phyloP scores from a whole-genome alignment of 2,888 invertebrate genomes.

The Odontocerum albicorne region DNA sequence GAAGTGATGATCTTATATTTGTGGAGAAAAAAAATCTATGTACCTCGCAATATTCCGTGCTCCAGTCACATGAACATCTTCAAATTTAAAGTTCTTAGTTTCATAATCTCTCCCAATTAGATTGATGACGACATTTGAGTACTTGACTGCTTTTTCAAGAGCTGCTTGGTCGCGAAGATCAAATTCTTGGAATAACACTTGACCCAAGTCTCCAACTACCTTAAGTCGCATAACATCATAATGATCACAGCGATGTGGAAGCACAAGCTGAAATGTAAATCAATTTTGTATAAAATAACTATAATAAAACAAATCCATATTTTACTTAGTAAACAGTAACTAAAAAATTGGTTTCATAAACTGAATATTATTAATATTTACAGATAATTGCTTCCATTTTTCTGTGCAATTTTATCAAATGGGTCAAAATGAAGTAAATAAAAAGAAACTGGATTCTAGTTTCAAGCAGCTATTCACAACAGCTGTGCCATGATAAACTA shows the following conservation, averaged over 20 bases:
- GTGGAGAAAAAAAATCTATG: too few relatives aligned
- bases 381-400: too few relatives aligned
- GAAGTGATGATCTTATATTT: too few relatives aligned
- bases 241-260: conserved; percentile 89
- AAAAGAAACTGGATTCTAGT: too few relatives aligned
- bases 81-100: conserved; percentile 84
- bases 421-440: too few relatives aligned
- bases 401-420: too few relatives aligned
- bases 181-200: conserved; percentile 87
- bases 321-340: not conserved
- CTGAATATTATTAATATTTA: too few relatives aligned
- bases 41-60: conserved; percentile 80
- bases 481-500: too few relatives aligned
- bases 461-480: too few relatives aligned
- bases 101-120: conserved; percentile 90
- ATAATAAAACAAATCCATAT: not conserved
- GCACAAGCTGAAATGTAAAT: conserved; percentile 81
- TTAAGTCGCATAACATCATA: conserved; percentile 79
- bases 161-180: conserved; percentile 83
- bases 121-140: conserved; percentile 97
- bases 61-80: conserved; percentile 86
- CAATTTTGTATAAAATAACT: conserved; percentile 3
- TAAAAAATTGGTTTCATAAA: too few relatives aligned
- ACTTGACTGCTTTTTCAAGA: conserved; percentile 80
- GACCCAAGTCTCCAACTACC: conserved; percentile 91